These are phyloP conservation scores for Martes flavigula DNA, from an alignment of 2,797 vertebrate genomes.

Conservation along the genomic window DNA sequence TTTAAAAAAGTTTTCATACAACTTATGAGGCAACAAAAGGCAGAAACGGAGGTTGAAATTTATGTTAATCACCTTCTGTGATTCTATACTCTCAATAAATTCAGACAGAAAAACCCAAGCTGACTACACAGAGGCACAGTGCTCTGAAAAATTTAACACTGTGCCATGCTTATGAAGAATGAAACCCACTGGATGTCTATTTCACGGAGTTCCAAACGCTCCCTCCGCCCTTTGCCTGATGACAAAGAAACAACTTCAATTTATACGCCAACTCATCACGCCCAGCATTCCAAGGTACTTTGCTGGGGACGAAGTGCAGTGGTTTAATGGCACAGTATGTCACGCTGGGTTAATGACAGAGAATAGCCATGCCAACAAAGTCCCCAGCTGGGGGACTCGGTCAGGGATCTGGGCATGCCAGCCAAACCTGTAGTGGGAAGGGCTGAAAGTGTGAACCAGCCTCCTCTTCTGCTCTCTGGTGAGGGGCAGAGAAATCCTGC, in stretches of 20 bases:
- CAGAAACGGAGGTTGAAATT: conserved; percentile 41
- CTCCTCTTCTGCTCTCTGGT: background rate
- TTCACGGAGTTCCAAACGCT: background rate
- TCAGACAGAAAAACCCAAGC: conserved; percentile 18
- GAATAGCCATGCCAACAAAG: background rate
- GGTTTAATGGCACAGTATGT: background rate
- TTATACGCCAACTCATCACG: background rate
- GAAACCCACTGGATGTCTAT: background rate
- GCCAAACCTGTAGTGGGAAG: background rate
- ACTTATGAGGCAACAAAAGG: background rate
- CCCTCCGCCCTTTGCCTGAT: background rate
- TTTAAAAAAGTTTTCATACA: background rate
- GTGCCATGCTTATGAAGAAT: background rate
- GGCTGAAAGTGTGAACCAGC: background rate
- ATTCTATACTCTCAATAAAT: conserved; percentile 43
- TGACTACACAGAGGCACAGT: background rate
- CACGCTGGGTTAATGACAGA: background rate
- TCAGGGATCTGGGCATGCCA: background rate
- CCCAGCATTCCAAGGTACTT: background rate
- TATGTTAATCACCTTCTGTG: conserved; percentile 54
- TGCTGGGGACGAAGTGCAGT: background rate
- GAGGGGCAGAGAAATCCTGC: background rate
- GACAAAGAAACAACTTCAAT: background rate
- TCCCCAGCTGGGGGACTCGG: background rate
- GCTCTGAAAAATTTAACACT: conserved; percentile 7